Evolutionary conservation across 2,113 vertebrate genomes (phyloP), one percentile per base, ranked within the genome.

Genomic region (Cygnus atratus): DNA sequence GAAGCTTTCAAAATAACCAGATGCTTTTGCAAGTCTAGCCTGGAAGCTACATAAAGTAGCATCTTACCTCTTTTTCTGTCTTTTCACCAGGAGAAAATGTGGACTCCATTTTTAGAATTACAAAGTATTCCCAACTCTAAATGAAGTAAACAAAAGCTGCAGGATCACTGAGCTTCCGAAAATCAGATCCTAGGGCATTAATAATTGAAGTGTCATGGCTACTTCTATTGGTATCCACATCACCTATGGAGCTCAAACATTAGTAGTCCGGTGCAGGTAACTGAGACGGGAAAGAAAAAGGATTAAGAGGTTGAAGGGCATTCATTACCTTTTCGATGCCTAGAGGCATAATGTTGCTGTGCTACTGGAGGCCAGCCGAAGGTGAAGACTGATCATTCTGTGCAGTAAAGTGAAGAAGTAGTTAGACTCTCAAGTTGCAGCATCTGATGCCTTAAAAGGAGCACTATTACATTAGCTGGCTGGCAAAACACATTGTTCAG

Each of bases 331-430:
- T 91, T 99, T 98, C 25, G 98, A 98, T 77, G 97, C 98, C 43
- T 98, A 98, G 96, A 98, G 98, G 98, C 99, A 98, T 98, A 99
- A 98, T 11, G 98, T 99, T 91, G 98, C 98, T 48, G 97, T 98
- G 98, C 96, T 98, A 33, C 86, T 98, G 95, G 98, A 99, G 92
- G 98, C 98, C 87, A 98, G 98, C 95, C 98, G 98, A 97, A 98
- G 99, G 92, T 98, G 99, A 87, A 97, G 98, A 48, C 94, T 98
- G 89, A 98, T 99, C 94, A 98, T 94, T 97, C 99, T 98, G 39
- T 98, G 98, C 93, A 97, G 97, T 76, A 98, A 99, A 92, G 98
- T 98, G 41, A 99, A 99, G 97, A 98, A 97, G 90, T 98, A 98
- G 87, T 92, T 99, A 95, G 98, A 99, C 84, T 99, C 99, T 96